Base-by-base conservation (phyloP, 2,113 vertebrate species). In the Formicarius rufipectus region DNA sequence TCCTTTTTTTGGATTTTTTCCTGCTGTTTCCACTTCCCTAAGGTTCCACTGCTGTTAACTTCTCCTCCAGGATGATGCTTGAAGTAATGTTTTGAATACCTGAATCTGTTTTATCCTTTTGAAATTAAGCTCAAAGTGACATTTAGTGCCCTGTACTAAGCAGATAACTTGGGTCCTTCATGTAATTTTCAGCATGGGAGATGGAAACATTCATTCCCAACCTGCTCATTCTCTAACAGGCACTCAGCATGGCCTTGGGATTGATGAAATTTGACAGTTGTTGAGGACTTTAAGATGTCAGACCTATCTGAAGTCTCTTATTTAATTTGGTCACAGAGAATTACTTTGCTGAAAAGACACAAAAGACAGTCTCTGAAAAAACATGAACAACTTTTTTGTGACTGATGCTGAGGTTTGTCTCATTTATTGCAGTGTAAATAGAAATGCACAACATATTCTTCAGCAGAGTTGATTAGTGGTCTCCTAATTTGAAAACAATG, bases 161-260 rank as follows among this genome's bases (percentile, higher is more conserved):
- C 5, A 56, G 4, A 13, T 47, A 0, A 40, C 11, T 31, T 56
- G 9, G 2, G 8, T 25, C 47, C 2, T 72, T 63, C 42, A 8
- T 1, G 2, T 22, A 39, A 17, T 45, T 92, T 84, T 87, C 50
- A 79, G 15, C 12, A 24, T 14, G 12, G 71, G 28, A 23, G 12
- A 19, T 25, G 12, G 6, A 7, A 75, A 10, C 13, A 53, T 23
- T 62, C 12, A 9, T 30, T 55, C 25, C 16, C 31, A 89, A 3
- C 6, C 11, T 28, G 4, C 0, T 0, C 19, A n/a, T 37, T 7
- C 5, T 24, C 6, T 33, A 76, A 18, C 21, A 66, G 33, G 56
- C 16, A 33, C 16, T 17, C n/a, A 40, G 2, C 11, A 14, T 7
- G 7, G 13, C 9, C 5, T 50, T 44, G 37, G 77, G 44, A 35